Base-by-base conservation (phyloP, 2,113 vertebrate genomes). In the Dryoscopus gambensis region DNA sequence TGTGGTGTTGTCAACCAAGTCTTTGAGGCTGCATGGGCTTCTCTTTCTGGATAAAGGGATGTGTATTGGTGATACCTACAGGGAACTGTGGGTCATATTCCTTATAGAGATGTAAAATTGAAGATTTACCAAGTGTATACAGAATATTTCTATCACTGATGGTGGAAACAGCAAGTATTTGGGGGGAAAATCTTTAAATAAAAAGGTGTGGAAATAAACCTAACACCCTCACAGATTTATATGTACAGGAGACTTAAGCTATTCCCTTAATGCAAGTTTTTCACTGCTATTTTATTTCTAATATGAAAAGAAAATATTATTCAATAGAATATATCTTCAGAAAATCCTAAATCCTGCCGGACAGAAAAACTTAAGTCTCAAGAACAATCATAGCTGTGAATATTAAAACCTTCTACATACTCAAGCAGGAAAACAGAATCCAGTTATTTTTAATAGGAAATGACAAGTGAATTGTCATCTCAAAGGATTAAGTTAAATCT, bases 401-500 rank as follows among this genome's bases (percentile, higher is more conserved):
- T 90, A 87, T 55, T 87, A 95, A 97, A 90, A 50, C 17, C 19
- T 74, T 60, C 40, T 71, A 64, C 19, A 82, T 40, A 60, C 27
- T 50, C 33, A 78, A 31, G 18, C 24, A 95, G 19, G 20, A 84
- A 91, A 96, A 81, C 9, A 87, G 76, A 82, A 70, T 78, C n/a
- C 53, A 63, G 21, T 75, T 33, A 40, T 71, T 93, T 89, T 89
- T 94, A 94, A 93, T 73, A 49, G 44, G 37, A 97, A 95, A 91
- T 87, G 35, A 81, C 92, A 94, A 96, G 31, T 65, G 47, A 94
- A 78, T 87, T 87, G 39, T 89, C 69, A 63, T 67, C 55, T 70
- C 69, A 93, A 96, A 75, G 60, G 74, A 85, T 92, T 93, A 89
- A 93, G 40, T 81, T 91, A 85, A 96, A 95, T 80, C 22, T 94